Percentiles rank a stretch among this genome's conserved stretches.
Conservation (phyloP, 2,888 invertebrate species). For the Ectobius pallidus region DNA sequence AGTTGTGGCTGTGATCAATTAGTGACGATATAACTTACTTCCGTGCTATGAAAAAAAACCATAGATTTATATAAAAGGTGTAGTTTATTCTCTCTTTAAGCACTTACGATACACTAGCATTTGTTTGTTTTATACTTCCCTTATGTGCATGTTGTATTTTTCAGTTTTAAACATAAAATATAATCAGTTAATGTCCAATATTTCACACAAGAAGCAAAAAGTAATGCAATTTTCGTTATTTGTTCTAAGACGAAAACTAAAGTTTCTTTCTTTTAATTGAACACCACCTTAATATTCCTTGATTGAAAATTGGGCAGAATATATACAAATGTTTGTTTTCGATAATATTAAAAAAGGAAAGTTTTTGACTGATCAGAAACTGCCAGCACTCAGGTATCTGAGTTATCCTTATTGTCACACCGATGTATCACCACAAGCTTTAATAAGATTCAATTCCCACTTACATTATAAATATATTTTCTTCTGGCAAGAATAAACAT, state of each 20-base stretch:
- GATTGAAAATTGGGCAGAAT: not conserved
- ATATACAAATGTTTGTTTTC: not conserved
- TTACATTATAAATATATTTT: not conserved
- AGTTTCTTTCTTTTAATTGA: not conserved
- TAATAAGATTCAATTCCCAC: not conserved
- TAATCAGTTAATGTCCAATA: not conserved
- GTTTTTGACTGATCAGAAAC: not conserved
- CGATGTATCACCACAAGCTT: not conserved
- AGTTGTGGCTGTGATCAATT: too few relatives aligned
- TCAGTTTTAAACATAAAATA: not conserved
- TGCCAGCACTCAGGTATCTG: not conserved
- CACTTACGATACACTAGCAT: constrained; percentile 14
- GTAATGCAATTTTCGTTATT: not conserved
- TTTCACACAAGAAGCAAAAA: not conserved
- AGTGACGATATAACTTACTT: too few relatives aligned
- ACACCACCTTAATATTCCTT: not conserved
- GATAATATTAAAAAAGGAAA: not conserved
- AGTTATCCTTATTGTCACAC: not conserved
- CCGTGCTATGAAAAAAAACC: too few relatives aligned
- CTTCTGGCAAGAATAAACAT: not conserved
- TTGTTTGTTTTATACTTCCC: constrained; percentile 14
- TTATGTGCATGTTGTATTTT: constrained; percentile 16
- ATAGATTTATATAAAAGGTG: constrained; percentile 24
- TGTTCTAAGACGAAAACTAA: not conserved
- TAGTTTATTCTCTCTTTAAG: constrained; percentile 20